Conservation (phyloP, 92 coral and sea anemone genomes). For the Meandrina meandrites region DNA sequence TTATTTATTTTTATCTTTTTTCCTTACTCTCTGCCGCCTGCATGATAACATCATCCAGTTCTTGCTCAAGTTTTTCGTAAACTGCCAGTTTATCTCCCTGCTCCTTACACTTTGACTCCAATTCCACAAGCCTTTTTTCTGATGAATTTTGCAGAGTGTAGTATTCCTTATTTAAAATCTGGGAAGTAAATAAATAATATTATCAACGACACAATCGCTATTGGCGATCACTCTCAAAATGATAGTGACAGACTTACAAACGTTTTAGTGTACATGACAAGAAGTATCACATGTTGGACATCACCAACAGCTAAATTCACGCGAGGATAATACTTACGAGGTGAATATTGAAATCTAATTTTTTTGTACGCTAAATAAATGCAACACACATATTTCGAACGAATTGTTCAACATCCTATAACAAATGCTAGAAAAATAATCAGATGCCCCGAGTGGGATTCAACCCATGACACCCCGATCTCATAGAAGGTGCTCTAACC, state of each 20-base stretch:
- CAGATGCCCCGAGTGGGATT: conserved; percentile 6
- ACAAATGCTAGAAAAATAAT: neutral
- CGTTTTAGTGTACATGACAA: neutral
- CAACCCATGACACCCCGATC: neutral
- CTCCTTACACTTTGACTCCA: conserved; percentile 72
- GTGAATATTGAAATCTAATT: too few relatives aligned
- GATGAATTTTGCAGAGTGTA: conserved; percentile 78
- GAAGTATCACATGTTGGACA: too few relatives aligned
- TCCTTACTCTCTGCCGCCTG: conserved; percentile 95
- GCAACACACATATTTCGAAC: too few relatives aligned
- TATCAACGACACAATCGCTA: neutral
- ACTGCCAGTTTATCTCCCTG: conserved; percentile 73
- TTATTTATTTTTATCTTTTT: too few relatives aligned
- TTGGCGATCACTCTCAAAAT: neutral
- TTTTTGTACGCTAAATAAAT: too few relatives aligned
- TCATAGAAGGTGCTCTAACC: conserved; percentile 13
- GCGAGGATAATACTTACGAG: too few relatives aligned
- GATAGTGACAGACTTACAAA: neutral
- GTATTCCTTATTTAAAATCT: conserved; percentile 93
- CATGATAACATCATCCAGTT: conserved; percentile 95
- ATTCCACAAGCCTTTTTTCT: conserved; percentile 75
- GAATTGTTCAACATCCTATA: too few relatives aligned
- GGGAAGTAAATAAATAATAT: neutral
- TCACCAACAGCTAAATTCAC: too few relatives aligned
- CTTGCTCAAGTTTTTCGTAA: conserved; percentile 91